phyloP scores from a whole-genome alignment of 2,113 vertebrate species.

The Macaca nemestrina region DNA sequence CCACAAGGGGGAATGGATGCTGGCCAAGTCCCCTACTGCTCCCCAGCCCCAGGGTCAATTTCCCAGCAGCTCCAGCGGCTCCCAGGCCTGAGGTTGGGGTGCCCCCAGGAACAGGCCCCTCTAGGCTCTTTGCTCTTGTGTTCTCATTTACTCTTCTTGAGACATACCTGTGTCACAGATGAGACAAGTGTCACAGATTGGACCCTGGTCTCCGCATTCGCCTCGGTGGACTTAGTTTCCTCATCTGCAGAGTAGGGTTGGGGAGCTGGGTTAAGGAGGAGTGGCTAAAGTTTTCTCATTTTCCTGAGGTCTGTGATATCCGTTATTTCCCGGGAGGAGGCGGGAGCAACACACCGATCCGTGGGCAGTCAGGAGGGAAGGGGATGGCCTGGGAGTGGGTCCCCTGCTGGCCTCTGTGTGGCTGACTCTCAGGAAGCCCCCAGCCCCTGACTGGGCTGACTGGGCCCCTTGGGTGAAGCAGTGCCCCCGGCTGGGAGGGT shows the following conservation, averaged over 20 bases:
- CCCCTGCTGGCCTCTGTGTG: not conserved
- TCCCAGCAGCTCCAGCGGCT: not conserved
- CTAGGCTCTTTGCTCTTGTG: not conserved
- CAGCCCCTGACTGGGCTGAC: not conserved
- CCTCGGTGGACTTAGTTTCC: not conserved
- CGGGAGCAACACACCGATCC: not conserved
- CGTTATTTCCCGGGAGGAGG: not conserved
- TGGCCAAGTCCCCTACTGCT: not conserved
- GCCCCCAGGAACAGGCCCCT: fast-evolving
- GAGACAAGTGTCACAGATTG: not conserved
- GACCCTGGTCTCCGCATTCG: not conserved
- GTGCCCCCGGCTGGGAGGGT: not conserved
- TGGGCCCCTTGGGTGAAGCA: slow-evolving; percentile 8
- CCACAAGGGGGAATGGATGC: not conserved
- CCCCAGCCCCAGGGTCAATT: not conserved
- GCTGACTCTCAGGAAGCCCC: not conserved
- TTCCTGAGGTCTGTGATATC: not conserved
- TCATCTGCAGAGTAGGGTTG: not conserved
- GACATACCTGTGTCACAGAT: not conserved
- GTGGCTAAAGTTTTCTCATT: not conserved
- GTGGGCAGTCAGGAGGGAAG: not conserved
- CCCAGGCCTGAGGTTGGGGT: not conserved
- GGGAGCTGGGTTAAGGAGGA: not conserved
- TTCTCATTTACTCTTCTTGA: not conserved
- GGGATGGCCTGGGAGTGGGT: not conserved